phyloP scores from a whole-genome alignment of 2,113 vertebrate species.

The Patagioenas fasciata region DNA sequence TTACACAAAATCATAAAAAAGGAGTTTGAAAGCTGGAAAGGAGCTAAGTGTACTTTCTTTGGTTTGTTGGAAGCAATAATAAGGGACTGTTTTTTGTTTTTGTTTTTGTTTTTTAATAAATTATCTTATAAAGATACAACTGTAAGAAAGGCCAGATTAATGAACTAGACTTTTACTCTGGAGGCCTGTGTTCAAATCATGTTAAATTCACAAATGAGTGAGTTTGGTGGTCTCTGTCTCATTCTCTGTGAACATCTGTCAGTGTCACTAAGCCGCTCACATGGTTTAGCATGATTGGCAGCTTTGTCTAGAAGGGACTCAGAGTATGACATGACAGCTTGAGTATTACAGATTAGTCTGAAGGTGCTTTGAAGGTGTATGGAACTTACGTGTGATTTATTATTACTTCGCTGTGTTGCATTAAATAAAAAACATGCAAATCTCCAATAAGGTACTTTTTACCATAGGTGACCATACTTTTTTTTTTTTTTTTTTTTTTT shows the following conservation, averaged over 20 bases:
- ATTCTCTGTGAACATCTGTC: constrained; percentile 28
- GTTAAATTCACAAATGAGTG: neutral
- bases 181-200: neutral
- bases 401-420: neutral
- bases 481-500: neutral
- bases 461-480: neutral
- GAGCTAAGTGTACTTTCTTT: neutral
- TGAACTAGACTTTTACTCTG: neutral
- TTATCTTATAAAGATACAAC: neutral
- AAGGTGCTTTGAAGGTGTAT: neutral
- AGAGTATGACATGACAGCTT: neutral
- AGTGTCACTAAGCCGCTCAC: neutral
- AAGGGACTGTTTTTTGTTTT: neutral
- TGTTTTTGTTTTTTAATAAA: neutral
- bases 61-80: neutral
- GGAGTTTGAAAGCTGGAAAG: neutral
- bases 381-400: neutral
- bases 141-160: neutral
- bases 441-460: neutral
- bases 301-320: constrained; percentile 8
- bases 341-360: neutral
- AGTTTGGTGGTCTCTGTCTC: constrained; percentile 5
- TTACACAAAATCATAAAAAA: neutral
- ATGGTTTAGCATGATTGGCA: constrained; percentile 35
- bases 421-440: neutral